Conservation (phyloP, 2,888 invertebrate genomes). For the Venusia cambrica region DNA sequence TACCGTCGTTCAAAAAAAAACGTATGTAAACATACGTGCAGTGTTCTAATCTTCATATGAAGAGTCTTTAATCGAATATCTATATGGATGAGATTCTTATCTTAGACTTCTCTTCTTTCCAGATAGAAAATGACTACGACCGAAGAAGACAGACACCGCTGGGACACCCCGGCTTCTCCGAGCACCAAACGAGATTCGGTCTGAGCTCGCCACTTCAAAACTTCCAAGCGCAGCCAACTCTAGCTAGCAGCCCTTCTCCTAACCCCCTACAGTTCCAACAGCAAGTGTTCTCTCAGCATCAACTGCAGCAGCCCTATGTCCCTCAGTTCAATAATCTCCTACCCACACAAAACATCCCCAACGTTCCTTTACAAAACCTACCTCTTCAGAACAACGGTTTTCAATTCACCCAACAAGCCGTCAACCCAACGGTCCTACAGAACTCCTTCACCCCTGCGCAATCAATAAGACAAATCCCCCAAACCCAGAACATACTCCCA, state of each 20-base stretch:
- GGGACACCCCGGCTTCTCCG: conserved; percentile 65
- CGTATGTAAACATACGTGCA: too few species aligned
- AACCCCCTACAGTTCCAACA: conserved; percentile 55
- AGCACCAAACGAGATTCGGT: conserved; percentile 74
- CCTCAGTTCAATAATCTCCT: conserved; percentile 64
- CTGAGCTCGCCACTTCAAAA: conserved; percentile 65
- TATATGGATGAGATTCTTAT: too few species aligned
- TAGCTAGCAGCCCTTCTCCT: conserved; percentile 54
- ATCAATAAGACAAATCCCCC: conserved; percentile 48
- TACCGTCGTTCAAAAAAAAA: too few species aligned
- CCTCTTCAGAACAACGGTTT: conserved; percentile 49
- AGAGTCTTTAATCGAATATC: conserved; percentile 1
- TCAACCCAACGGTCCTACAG: conserved; percentile 44
- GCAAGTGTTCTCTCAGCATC: conserved; percentile 42
- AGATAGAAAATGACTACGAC: conserved; percentile 76
- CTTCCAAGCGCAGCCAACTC: conserved; percentile 54
- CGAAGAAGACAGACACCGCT: conserved; percentile 65
- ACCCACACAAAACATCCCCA: conserved; percentile 49
- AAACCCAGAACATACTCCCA: conserved; percentile 54
- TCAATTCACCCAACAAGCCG: conserved; percentile 52
- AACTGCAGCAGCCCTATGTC: conserved; percentile 54
- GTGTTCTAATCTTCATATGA: too few species aligned
- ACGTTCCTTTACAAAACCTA: conserved; percentile 38
- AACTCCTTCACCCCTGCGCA: conserved; percentile 51
- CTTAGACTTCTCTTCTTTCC: conserved; percentile 43